phyloP scores from a whole-genome alignment of 2,113 vertebrate genomes.

The Calonectris borealis region DNA sequence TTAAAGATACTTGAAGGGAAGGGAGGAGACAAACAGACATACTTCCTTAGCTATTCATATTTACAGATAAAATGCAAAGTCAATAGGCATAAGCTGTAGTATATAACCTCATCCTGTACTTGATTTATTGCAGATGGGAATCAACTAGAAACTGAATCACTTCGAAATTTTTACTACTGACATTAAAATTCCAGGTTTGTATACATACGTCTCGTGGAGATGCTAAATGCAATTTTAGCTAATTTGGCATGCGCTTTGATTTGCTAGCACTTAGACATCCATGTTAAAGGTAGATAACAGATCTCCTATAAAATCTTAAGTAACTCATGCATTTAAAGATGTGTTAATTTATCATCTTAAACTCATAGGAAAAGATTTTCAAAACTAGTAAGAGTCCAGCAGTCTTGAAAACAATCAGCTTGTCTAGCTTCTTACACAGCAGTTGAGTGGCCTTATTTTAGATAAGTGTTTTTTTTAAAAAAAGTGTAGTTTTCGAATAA shows the following conservation, averaged over 20 bases:
- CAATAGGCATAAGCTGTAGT: conserved; percentile 77
- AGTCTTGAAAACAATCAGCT: not conserved
- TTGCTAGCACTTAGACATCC: not conserved
- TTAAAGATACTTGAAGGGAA: conserved; percentile 72
- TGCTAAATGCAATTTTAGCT: conserved; percentile 59
- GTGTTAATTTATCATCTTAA: conserved; percentile 14
- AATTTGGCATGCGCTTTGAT: conserved; percentile 37
- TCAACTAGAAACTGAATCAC: conserved; percentile 78
- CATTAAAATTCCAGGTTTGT: conserved; percentile 79
- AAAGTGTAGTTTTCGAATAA: not conserved
- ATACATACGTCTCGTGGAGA: conserved; percentile 32
- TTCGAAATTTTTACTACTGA: conserved; percentile 78
- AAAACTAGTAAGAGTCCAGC: not conserved
- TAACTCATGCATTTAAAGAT: conserved; percentile 7
- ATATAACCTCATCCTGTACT: conserved; percentile 82
- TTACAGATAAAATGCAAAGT: conserved; percentile 83
- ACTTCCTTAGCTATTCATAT: conserved; percentile 75
- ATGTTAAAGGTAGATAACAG: conserved; percentile 12
- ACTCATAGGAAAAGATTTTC: not conserved
- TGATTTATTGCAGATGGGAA: conserved; percentile 90
- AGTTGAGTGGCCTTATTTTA: not conserved
- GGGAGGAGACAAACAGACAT: conserved; percentile 69
- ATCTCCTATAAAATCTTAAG: conserved; percentile 17
- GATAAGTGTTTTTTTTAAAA: not conserved
- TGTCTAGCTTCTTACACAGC: not conserved